Evolutionary conservation across 2,888 invertebrate species (phyloP), one percentile per base, ranked within the genome.

Genomic region (Apodemia zela): DNA sequence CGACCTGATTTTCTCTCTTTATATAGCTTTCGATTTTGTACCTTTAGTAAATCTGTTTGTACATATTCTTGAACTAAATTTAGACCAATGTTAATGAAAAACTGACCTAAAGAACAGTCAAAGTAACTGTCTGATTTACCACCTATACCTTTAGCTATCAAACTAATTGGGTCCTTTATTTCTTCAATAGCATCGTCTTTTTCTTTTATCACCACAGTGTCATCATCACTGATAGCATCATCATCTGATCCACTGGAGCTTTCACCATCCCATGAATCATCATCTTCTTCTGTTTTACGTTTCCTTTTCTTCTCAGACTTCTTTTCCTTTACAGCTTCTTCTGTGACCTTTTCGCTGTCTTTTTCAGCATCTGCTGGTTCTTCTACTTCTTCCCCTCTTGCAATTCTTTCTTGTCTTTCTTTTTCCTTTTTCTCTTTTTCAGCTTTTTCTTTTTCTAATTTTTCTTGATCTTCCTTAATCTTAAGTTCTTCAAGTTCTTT

Each of bases 41-140:
- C 95, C 73, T 96, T 95, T 65, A 98, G 90, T 65, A 98, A 90
- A 89, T 98, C 98, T 59, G 95, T 95, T 88, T 98, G 98, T 25
- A 98, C 98, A 85, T 95, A 97, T 83, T 98, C 98, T 84, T 98
- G 98, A 7, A 98, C 98, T 72, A 98, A 93, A 82, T 97, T 98
- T 65, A 97, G 93, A 60, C 99, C 98, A 75, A 98, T 96, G 79
- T 98, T 97, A 82, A 97, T 96, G 77, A 98, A 96, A 82, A 98
- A 97, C 82, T 97, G 97, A 4, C 98, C 98, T 65, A 98, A 88
- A 2, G 98, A 96, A 80, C 96, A 95, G 72, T 97, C 97, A 84
- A 98, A 98, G 79, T 97, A 98, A 68, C 95, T 95, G 68, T 94
- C 93, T 68, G 93, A 84, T 77, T 93, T 94, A 68, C 93, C 92